Evolutionary conservation across 2,113 vertebrate genomes (phyloP).

Genomic region (Xiphophorus hellerii): DNA sequence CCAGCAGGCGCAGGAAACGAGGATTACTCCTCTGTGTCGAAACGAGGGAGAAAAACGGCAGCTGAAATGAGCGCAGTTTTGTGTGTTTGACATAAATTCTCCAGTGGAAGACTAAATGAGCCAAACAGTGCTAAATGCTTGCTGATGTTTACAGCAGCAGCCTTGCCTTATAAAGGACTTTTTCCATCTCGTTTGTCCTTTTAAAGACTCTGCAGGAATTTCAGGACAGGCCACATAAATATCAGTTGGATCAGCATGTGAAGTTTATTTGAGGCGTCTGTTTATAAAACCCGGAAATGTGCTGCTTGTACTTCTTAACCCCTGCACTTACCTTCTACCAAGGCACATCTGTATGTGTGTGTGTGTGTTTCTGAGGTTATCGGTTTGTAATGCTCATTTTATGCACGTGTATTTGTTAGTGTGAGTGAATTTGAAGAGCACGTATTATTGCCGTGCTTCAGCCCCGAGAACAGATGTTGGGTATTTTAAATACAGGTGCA

Average conservation of each 20-base stretch:
- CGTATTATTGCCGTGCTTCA: constrained; percentile 62
- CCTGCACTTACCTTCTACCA: constrained; percentile 59
- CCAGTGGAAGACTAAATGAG: constrained; percentile 78
- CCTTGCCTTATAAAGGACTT: constrained; percentile 88
- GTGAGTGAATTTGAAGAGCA: constrained; percentile 46
- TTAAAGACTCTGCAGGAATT: constrained; percentile 88
- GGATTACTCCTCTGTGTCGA: not conserved
- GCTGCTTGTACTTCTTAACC: constrained; percentile 70
- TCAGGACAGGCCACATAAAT: constrained; percentile 84
- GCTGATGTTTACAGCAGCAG: constrained; percentile 85
- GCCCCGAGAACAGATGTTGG: constrained; percentile 74
- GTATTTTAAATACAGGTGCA: constrained; percentile 80
- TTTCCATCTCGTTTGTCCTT: constrained; percentile 85
- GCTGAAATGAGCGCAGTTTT: constrained; percentile 62
- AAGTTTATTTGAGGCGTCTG: constrained; percentile 82
- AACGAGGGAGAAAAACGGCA: constrained; percentile 9
- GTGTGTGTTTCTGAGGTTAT: constrained; percentile 11
- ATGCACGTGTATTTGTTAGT: constrained; percentile 24
- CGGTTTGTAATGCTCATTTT: constrained; percentile 12
- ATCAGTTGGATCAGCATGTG: constrained; percentile 85
- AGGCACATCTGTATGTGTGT: constrained; percentile 50
- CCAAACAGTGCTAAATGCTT: constrained; percentile 85
- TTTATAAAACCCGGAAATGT: constrained; percentile 85
- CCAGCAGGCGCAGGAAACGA: constrained; percentile 25
- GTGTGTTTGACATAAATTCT: constrained; percentile 85